A percentile compares a stretch with the other conserved stretches of the same genome.
phyloP scores from a whole-genome alignment of 2,797 vertebrate genomes.

The Halcyon chelicuti region DNA sequence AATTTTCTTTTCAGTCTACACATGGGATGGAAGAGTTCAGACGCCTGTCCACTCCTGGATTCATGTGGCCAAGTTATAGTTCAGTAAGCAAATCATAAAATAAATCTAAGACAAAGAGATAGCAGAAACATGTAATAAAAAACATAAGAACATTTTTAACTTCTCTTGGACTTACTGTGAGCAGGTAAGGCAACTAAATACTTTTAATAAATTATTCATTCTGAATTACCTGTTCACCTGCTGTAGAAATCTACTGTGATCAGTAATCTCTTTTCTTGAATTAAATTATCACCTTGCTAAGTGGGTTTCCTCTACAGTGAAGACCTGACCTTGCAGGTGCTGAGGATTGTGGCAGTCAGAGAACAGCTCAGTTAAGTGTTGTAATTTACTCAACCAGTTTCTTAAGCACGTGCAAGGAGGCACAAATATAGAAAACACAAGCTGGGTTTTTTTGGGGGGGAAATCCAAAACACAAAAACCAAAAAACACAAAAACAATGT shows the following conservation, averaged over 20 bases:
- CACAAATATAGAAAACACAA: background rate
- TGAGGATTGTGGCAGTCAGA: background rate
- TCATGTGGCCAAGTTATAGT: background rate
- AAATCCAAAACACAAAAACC: background rate
- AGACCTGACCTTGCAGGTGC: background rate
- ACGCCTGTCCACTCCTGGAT: background rate
- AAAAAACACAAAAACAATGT: background rate
- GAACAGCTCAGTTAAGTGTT: background rate
- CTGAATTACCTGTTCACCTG: slow-evolving; percentile 16
- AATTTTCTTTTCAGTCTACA: background rate
- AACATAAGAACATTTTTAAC: background rate
- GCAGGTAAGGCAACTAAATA: background rate
- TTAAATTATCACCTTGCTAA: slow-evolving; percentile 19
- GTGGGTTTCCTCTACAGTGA: background rate
- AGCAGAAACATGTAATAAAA: background rate
- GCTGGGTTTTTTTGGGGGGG: background rate
- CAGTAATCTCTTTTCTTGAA: slow-evolving; percentile 1
- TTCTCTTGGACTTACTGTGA: background rate
- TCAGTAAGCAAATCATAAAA: background rate
- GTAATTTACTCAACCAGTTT: background rate
- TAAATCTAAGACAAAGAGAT: background rate
- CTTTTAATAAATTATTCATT: slow-evolving; percentile 19
- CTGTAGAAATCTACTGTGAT: slow-evolving; percentile 28
- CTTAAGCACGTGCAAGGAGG: background rate
- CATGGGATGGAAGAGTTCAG: background rate